Evolutionary conservation across 2,888 invertebrate genomes (phyloP), one percentile per base, ranked within the genome.

Genomic region (Hesperia comma): DNA sequence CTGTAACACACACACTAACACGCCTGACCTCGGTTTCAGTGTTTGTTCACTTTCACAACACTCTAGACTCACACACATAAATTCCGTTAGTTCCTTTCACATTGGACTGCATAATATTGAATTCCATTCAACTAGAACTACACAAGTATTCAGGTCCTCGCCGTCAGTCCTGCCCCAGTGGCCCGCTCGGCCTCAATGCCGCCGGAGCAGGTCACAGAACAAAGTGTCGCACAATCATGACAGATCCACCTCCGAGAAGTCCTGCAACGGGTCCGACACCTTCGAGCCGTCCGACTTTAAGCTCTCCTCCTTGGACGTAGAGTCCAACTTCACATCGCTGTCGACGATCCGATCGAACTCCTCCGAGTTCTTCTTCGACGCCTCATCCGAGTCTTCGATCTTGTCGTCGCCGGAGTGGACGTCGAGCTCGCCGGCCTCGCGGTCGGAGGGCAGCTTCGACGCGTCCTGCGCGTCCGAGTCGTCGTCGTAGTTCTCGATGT

Each of bases 221-320:
- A 88, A 0, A 0, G 78, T 72, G 70, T 88, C 87, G 33, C 72
- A 83, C 32, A 82, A 87, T 88, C 89, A 90, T 51, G 82, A 80
- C 6, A 90, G 73, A 67, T 90, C 88, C 0, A 90, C 80, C 2
- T 90, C 89, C 0, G 87, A 80, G 55, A 90, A 88, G 15, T 83
- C 82, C 21, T 81, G 80, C 56, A 89, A 68, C 0, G 88, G 88
- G 69, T 88, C 87, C 0, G 80, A 75, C 10, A 78, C 68, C 0
- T 63, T 68, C 8, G 54, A 64, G 5, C 68, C 75, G n/a, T 75
- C 76, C 15, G 74, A 73, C 17, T 75, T 77, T 2, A 73, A 69
- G 32, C 71, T 73, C n/a, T 69, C 69, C 19, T 75, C 73, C 61
- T 69, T 71, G 6, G 72, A 69, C 14, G 69, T 64, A 10, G 69